A percentile compares a stretch with the other conserved stretches of the same genome.
Conservation (phyloP, 2,888 invertebrate genomes). For the Temnothorax rugatulus region DNA sequence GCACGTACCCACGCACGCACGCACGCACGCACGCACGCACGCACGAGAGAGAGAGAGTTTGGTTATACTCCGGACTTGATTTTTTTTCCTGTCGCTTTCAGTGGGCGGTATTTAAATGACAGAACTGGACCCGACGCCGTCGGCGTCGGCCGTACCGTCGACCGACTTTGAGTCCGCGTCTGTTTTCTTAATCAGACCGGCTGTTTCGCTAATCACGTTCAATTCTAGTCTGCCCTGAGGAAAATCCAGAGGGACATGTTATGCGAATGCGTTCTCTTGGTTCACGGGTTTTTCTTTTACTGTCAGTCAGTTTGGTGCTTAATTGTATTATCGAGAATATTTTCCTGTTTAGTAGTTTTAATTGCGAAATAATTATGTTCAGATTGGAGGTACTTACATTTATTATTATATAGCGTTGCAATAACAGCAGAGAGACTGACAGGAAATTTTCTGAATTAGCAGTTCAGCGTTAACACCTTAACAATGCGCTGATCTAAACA, state of each 20-base stretch:
- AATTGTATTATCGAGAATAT: background rate
- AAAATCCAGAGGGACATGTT: background rate
- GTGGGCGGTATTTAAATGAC: slow-evolving; percentile 78
- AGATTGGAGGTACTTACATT: too few species aligned
- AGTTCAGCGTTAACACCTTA: background rate
- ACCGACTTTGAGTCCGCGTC: background rate
- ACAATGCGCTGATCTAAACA: slow-evolving; percentile 1
- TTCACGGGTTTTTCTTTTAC: background rate
- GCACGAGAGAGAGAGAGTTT: slow-evolving; percentile 10
- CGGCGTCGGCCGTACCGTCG: background rate
- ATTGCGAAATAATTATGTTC: background rate
- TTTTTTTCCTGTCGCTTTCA: slow-evolving; percentile 26
- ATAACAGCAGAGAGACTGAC: background rate
- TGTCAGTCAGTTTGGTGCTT: background rate
- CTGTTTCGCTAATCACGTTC: background rate
- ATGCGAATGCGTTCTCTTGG: background rate
- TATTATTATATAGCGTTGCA: background rate
- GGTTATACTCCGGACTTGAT: slow-evolving; percentile 21
- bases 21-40: background rate
- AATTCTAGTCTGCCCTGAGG: too few species aligned
- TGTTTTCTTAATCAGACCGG: slow-evolving; percentile 13
- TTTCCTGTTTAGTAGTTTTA: background rate
- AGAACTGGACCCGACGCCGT: slow-evolving; percentile 20
- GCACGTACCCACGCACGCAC: background rate
- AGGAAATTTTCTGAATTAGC: background rate